These are phyloP conservation scores for Willowsia nigromaculata DNA, from an alignment of 2,888 invertebrate species.

Conservation along the genomic window DNA sequence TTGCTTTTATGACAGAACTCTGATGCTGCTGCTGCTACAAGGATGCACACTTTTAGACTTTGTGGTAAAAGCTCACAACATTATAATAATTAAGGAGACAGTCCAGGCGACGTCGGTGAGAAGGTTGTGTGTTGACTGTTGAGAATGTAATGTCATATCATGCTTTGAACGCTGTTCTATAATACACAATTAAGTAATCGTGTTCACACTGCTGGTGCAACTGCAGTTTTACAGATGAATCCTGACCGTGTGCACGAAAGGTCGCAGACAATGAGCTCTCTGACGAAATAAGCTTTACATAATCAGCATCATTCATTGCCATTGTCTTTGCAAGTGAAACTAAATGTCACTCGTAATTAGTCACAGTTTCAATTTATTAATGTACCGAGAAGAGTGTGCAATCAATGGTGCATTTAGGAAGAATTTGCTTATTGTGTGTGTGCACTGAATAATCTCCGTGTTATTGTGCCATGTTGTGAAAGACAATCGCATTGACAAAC, in stretches of 20 bases:
- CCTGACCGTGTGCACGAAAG: constrained; percentile 18
- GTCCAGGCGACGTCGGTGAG: not conserved
- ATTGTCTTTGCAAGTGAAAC: constrained; percentile 27
- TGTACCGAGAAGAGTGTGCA: no score
- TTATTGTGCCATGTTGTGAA: no score
- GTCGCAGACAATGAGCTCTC: constrained; percentile 30
- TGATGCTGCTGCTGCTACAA: not conserved
- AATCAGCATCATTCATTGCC: not conserved
- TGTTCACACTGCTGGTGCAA: not conserved
- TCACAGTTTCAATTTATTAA: not conserved
- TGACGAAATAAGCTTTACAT: constrained; percentile 25
- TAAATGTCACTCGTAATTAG: constrained; percentile 11
- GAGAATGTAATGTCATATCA: no score
- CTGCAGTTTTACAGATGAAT: constrained; percentile 32
- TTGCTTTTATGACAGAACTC: not conserved
- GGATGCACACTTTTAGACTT: not conserved
- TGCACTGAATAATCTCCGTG: no score
- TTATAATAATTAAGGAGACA: not conserved
- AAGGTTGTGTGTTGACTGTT: no score
- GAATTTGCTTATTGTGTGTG: no score
- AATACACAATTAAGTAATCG: not conserved
- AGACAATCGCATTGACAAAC: no score
- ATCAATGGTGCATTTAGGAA: no score
- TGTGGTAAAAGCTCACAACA: not conserved
- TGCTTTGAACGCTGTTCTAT: not conserved